These are phyloP conservation scores for Setophaga coronata DNA, from an alignment of 2,113 vertebrate species.

Conservation along the genomic window DNA sequence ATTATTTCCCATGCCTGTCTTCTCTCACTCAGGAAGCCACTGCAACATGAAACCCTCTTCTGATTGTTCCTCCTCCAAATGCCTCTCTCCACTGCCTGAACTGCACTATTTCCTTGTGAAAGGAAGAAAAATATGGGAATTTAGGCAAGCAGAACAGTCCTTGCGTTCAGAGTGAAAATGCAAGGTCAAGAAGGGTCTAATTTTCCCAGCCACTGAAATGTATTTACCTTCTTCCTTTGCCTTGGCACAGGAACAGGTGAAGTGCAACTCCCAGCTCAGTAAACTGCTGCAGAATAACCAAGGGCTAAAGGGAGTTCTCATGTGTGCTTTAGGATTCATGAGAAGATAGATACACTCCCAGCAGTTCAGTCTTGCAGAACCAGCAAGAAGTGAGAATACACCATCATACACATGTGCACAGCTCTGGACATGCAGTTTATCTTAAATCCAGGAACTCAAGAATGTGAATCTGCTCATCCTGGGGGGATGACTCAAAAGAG, in stretches of 20 bases:
- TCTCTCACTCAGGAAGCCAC: constrained; percentile 12
- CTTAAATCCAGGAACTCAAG: background rate
- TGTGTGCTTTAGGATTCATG: background rate
- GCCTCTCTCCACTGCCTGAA: background rate
- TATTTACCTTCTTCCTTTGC: background rate
- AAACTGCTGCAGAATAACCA: background rate
- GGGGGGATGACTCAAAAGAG: background rate
- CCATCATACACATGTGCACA: background rate
- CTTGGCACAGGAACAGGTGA: background rate
- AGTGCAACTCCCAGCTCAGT: background rate
- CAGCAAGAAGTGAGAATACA: background rate
- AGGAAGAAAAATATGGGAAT: background rate
- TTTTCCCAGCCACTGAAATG: background rate
- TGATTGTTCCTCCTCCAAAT: constrained; percentile 47
- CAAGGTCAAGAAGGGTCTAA: background rate
- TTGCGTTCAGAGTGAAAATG: background rate
- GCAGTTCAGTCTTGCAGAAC: background rate
- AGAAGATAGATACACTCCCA: background rate
- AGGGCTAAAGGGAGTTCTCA: background rate
- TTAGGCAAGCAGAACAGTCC: background rate
- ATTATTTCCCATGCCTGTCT: constrained; percentile 42
- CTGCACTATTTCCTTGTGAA: background rate
- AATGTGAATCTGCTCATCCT: background rate
- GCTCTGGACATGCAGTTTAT: background rate
- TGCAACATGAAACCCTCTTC: constrained; percentile 49